Percentiles rank a stretch among this genome's conserved stretches.
phyloP scores from a whole-genome alignment of 2,888 invertebrate species.

The Cheilosia vernalis region DNA sequence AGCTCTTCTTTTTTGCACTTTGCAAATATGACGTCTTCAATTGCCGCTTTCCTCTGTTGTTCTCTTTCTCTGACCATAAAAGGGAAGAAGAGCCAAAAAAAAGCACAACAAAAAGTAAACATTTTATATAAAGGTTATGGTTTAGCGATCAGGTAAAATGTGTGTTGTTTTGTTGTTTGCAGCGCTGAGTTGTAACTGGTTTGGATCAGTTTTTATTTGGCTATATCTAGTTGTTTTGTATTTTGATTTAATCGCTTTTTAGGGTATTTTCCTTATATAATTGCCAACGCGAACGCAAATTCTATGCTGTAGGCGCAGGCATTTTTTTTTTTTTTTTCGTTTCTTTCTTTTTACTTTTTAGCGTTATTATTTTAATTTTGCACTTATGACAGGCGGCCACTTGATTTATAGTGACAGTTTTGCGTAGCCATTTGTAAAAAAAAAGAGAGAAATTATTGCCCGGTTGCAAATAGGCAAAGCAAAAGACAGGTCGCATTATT shows the following conservation, averaged over 20 bases:
- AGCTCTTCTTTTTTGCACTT: constrained; percentile 7
- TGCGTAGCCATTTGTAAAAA: not conserved
- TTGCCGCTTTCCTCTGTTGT: constrained; percentile 30
- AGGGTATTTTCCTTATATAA: constrained; percentile 27
- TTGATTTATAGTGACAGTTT: constrained; percentile 22
- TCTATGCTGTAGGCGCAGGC: constrained; percentile 17
- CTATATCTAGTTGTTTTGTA: constrained; percentile 7
- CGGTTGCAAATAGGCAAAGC: not conserved
- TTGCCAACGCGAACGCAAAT: not conserved
- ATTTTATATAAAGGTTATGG: constrained; percentile 37
- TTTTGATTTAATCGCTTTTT: constrained; percentile 24
- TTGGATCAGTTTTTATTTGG: constrained; percentile 37
- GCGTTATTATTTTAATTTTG: constrained; percentile 15
- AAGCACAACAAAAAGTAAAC: constrained; percentile 7
- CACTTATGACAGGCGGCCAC: constrained; percentile 22
- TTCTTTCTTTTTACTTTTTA: constrained; percentile 6
- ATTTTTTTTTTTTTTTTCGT: not conserved
- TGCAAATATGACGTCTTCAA: constrained; percentile 53
- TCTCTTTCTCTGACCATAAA: constrained; percentile 30
- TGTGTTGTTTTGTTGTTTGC: constrained; percentile 30
- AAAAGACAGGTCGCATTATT: constrained; percentile 6
- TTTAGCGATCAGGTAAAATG: constrained; percentile 57
- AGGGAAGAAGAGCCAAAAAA: constrained; percentile 16
- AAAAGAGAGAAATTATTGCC: not conserved
- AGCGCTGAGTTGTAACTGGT: constrained; percentile 36